Conservation (phyloP, 2,888 invertebrate genomes). For the Diaprepes abbreviatus region DNA sequence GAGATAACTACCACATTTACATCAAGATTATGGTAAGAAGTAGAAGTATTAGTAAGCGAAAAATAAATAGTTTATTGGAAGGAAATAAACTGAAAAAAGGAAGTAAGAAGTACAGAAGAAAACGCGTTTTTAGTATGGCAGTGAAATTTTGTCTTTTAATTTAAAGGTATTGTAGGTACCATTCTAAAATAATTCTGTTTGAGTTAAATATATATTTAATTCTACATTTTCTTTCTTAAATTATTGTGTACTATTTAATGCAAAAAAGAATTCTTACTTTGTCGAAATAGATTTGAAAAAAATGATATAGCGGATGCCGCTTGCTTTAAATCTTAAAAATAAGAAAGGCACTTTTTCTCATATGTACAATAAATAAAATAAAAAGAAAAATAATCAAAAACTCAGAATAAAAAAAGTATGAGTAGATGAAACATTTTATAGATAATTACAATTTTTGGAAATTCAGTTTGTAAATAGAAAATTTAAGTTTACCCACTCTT, state of each 20-base stretch:
- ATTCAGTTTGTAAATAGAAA: no score
- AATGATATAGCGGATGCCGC: constrained; percentile 25
- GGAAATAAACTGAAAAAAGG: background rate
- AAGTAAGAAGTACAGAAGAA: background rate
- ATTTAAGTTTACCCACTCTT: no score
- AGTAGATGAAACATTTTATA: no score
- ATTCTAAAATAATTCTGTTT: background rate
- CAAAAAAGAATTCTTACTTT: background rate
- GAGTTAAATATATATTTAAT: background rate
- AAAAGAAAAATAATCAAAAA: background rate
- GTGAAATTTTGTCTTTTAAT: constrained; percentile 20
- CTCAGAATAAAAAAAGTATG: background rate
- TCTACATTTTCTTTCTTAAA: background rate
- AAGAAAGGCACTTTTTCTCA: constrained; percentile 6
- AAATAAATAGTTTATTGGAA: background rate
- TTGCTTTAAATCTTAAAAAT: background rate
- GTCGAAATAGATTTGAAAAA: background rate
- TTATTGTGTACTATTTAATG: background rate
- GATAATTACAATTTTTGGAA: no score
- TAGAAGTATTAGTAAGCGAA: background rate
- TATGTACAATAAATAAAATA: constrained; percentile 33
- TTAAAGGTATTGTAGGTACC: background rate
- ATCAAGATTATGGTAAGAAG: background rate
- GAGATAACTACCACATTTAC: constrained; percentile 17
- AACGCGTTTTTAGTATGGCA: constrained; percentile 24